Percentiles rank a stretch among this genome's conserved stretches.
Conservation (phyloP, 2,113 vertebrate genomes). For the Pipa parva region DNA sequence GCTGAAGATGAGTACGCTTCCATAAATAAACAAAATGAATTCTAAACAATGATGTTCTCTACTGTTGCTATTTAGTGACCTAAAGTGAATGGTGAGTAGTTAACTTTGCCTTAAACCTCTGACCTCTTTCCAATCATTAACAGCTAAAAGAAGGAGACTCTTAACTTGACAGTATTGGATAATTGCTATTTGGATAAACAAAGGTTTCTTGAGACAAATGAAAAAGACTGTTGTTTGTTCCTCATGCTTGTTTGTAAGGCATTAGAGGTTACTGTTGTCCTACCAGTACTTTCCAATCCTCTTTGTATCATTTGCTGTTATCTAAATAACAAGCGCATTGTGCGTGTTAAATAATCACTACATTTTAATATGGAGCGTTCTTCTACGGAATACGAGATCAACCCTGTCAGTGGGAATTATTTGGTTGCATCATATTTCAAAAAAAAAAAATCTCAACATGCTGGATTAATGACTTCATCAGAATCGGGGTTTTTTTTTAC, state of each 20-base stretch:
- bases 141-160: slow-evolving; percentile 37
- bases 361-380: no score
- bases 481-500: no score
- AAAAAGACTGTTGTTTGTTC: background rate
- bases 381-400: no score
- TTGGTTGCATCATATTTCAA: no score
- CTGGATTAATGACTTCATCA: no score
- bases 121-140: slow-evolving; percentile 32
- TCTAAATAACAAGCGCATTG: background rate
- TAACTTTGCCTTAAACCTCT: slow-evolving; percentile 34
- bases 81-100: slow-evolving; percentile 20
- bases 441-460: no score
- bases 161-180: slow-evolving; percentile 34
- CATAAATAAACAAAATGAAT: slow-evolving; percentile 29
- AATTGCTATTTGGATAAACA: slow-evolving; percentile 37
- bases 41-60: slow-evolving; percentile 31
- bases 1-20: no score
- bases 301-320: background rate
- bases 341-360: background rate
- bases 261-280: background rate
- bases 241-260: no score
- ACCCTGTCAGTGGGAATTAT: no score
- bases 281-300: background rate
- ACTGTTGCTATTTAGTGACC: slow-evolving; percentile 23
- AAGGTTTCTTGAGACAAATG: slow-evolving; percentile 1